Base-by-base conservation (phyloP, 2,797 vertebrate species). In the Oceanodroma leucorhoa region DNA sequence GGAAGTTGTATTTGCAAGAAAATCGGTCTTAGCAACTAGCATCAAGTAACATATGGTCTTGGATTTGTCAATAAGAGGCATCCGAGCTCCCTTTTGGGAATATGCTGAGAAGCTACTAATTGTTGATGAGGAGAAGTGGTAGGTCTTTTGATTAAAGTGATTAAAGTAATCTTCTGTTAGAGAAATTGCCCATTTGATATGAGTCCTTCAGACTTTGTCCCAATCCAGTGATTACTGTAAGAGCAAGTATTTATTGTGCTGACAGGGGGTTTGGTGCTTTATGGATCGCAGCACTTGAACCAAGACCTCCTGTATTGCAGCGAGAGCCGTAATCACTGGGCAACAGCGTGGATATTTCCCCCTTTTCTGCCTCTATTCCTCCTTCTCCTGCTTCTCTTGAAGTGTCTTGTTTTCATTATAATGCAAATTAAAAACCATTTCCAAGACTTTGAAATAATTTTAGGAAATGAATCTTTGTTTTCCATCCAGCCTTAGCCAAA, bases 401-500 rank as follows among this genome's bases (percentile, higher is more conserved):
- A 93, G 61, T n/a, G 11, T 45, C 60, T 83, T 8, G 0, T 82
- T 95, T 80, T 45, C 57, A 29, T 89, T 70, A 55, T 10, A 70
- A 89, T 80, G 64, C 48, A 92, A 89, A 94, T 84, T 40, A 57
- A 60, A 73, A 73, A 43, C 2, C 6, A 60, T 70, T 94, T 89
- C 34, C 38, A 83, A 69, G 51, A 46, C 61, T 45, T 46, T 69
- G 65, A 55, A 82, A 60, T 55, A 36, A 81, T 45, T 90, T 77
- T 73, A 36, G 66, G 29, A 92, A 84, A 87, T 13, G 40, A 57
- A 73, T 93, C 80, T 89, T 70, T 92, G 81, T 66, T 95, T 93
- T 66, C 58, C 64, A 87, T 73, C 15, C 55, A 45, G 40, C 53
- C 64, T 64, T 29, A 48, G 89, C 53, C 55, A 90, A 89, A 87